Conservation (phyloP, 1,140 invertebrate genomes). For the Drosophila ambigua region DNA sequence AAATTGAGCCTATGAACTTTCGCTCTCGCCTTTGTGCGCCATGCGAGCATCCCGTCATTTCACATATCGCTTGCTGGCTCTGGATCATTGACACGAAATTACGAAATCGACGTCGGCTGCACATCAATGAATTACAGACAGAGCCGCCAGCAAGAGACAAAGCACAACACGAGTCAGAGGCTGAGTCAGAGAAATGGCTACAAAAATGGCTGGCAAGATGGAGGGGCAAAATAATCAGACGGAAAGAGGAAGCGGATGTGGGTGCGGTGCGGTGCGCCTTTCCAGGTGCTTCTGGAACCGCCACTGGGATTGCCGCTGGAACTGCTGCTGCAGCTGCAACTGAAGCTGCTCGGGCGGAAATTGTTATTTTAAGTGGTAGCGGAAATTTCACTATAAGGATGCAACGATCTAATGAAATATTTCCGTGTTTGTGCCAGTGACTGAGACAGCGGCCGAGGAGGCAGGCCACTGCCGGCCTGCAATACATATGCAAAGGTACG, state of each 20-base stretch:
- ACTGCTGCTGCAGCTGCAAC: constrained; percentile 17
- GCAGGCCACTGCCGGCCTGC: background rate
- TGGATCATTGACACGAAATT: constrained; percentile 56
- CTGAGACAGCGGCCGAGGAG: background rate
- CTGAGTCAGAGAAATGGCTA: no score
- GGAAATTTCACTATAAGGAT: constrained; percentile 74
- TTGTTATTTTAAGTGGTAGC: constrained; percentile 80
- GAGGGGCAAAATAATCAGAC: constrained; percentile 34
- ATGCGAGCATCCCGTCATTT: background rate
- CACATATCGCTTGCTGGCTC: background rate
- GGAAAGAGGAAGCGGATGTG: background rate
- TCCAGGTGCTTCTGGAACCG: constrained; percentile 31
- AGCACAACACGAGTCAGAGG: no score
- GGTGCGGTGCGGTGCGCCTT: constrained; percentile 8
- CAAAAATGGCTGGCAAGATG: no score
- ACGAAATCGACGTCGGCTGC: constrained; percentile 57
- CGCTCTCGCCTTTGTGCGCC: constrained; percentile 27
- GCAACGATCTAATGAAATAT: constrained; percentile 78
- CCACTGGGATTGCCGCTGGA: constrained; percentile 2
- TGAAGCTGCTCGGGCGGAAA: constrained; percentile 65
- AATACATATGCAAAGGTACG: background rate
- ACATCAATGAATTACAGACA: constrained; percentile 45
- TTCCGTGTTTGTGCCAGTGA: constrained; percentile 44
- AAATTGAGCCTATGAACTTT: constrained; percentile 66
- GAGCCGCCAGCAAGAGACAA: constrained; percentile 9